Percentiles rank a stretch among this genome's conserved stretches.
Evolutionary conservation across 2,888 invertebrate species (phyloP).

Genomic region (Agonopterix alstromeriana): DNA sequence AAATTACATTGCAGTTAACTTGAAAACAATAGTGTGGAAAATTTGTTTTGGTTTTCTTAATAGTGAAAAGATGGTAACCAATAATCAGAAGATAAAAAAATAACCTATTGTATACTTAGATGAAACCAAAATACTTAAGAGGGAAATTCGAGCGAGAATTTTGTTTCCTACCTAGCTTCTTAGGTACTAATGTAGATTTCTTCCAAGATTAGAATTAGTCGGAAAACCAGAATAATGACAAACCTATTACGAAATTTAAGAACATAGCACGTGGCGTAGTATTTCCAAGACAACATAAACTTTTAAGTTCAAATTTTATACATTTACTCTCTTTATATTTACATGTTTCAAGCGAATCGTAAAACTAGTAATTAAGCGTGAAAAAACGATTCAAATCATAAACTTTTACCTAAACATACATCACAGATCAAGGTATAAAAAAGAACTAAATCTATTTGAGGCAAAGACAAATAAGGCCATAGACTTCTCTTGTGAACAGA

Average conservation of each 20-base stretch:
- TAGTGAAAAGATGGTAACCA: no score
- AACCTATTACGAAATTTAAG: not conserved
- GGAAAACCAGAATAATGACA: no score
- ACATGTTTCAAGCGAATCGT: conserved; percentile 44
- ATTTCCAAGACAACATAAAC: conserved; percentile 27
- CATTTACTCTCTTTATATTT: conserved; percentile 42
- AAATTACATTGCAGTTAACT: conserved; percentile 24
- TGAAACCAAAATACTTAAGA: no score
- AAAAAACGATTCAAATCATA: conserved; percentile 57
- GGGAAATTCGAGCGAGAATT: no score
- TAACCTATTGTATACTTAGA: no score
- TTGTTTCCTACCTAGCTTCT: no score
- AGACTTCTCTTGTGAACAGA: no score
- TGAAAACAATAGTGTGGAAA: no score
- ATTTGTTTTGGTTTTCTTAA: no score
- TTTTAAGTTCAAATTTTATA: conserved; percentile 34
- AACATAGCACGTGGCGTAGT: conserved; percentile 1
- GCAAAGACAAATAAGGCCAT: not conserved
- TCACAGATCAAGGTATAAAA: conserved; percentile 71
- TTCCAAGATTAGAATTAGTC: no score
- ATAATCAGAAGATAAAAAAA: no score
- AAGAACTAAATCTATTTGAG: conserved; percentile 27
- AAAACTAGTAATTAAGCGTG: conserved; percentile 49
- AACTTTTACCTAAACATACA: conserved; percentile 74
- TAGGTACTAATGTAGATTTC: no score